phyloP scores from a whole-genome alignment of 2,888 invertebrate species.

The Erebia epiphron region DNA sequence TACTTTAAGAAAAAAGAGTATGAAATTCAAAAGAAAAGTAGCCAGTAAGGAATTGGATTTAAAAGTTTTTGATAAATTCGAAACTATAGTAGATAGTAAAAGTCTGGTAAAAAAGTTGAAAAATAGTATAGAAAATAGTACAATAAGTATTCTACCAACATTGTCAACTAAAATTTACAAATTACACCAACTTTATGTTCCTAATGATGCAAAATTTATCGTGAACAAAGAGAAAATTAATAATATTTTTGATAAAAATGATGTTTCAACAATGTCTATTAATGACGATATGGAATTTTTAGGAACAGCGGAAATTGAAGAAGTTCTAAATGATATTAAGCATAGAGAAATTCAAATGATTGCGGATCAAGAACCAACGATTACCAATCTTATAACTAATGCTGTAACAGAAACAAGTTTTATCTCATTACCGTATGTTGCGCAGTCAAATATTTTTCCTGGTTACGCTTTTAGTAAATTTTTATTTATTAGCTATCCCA shows the following conservation, averaged over 20 bases:
- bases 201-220: neutral
- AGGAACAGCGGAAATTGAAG: slow-evolving; percentile 58
- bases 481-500: slow-evolving; percentile 35
- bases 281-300: slow-evolving; percentile 18
- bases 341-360: slow-evolving; percentile 52
- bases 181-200: neutral
- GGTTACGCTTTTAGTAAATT: slow-evolving; percentile 37
- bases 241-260: slow-evolving; percentile 9
- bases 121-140: neutral
- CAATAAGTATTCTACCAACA: slow-evolving; percentile 3
- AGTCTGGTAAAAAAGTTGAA: neutral
- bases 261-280: slow-evolving; percentile 11
- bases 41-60: slow-evolving; percentile 29
- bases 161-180: slow-evolving; percentile 8
- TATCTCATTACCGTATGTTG: slow-evolving; percentile 46
- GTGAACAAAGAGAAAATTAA: neutral
- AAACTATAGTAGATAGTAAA: slow-evolving; percentile 21
- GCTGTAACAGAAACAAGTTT: slow-evolving; percentile 54
- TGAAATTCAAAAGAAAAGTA: slow-evolving; percentile 33
- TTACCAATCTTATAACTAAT: slow-evolving; percentile 51
- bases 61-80: slow-evolving; percentile 29
- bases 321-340: slow-evolving; percentile 58
- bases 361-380: slow-evolving; percentile 47
- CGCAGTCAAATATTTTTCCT: slow-evolving; percentile 38
- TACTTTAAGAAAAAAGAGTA: slow-evolving; percentile 27